Evolutionary conservation across 1,140 invertebrate genomes (phyloP).

Genomic region (Oryzaephilus surinamensis): DNA sequence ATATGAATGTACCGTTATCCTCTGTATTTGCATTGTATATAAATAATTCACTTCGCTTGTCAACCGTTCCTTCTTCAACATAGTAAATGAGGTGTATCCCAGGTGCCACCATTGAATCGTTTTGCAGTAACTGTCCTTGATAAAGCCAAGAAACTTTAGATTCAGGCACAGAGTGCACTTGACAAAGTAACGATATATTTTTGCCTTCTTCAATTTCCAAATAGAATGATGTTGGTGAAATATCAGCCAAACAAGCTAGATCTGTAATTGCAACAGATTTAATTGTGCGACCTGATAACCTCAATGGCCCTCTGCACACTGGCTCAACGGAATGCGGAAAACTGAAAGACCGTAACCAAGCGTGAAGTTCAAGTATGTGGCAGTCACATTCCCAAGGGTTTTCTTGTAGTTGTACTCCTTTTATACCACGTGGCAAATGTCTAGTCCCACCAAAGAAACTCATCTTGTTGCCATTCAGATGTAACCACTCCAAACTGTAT

Average conservation of each 20-base stretch:
- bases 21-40: constrained; percentile 62
- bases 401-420: constrained; percentile 68
- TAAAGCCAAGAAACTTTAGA: constrained; percentile 71
- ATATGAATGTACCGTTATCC: constrained; percentile 72
- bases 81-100: constrained; percentile 56
- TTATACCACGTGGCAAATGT: constrained; percentile 57
- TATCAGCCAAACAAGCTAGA: constrained; percentile 71
- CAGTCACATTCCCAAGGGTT: constrained; percentile 89
- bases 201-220: constrained; percentile 66
- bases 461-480: constrained; percentile 71
- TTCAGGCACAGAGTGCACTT: constrained; percentile 66
- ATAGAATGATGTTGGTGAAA: constrained; percentile 57
- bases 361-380: constrained; percentile 58
- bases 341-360: constrained; percentile 65
- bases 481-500: constrained; percentile 70
- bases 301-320: constrained; percentile 57
- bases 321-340: constrained; percentile 61
- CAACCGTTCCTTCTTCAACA: constrained; percentile 54
- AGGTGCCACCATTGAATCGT: constrained; percentile 51
- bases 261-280: constrained; percentile 58
- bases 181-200: constrained; percentile 67
- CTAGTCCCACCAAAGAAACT: constrained; percentile 54
- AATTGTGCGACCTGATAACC: constrained; percentile 55
- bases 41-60: constrained; percentile 63
- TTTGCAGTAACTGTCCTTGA: constrained; percentile 62